Evolutionary conservation across 37 sponge, comb jelly and placozoan species (phyloP), one percentile per base, ranked within the genome.

Genomic region (Halisarca cf. caerulea): DNA sequence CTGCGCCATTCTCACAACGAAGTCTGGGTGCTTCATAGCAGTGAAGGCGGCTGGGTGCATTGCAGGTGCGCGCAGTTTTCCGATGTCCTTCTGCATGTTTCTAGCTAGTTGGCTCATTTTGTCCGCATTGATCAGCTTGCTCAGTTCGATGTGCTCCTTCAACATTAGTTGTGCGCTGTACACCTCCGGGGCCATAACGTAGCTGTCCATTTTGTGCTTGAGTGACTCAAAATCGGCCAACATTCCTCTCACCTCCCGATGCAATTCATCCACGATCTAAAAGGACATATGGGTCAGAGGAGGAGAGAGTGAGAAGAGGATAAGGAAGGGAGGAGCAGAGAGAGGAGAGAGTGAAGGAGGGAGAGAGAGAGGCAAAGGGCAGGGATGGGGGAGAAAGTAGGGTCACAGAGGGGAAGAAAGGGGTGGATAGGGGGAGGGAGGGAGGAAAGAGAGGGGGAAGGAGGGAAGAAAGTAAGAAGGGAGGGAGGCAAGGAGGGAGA

Each of bases 101-200:
- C 33, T 18, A 32, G 58, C 72, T 30, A 87, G 1, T 0, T 35
- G 27, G 24, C n/a, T 32, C 55, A 68, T 27, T 2, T 47, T n/a
- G 25, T 81, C 53, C 14, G 71, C 24, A 44, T 32, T 47, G 58
- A 45, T 54, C 36, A 21, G 14, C 4, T 55, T 0, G 42, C 43
- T 32, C 57, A 83, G 30, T 5, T 61, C 54, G 24, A 83, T 25
- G 36, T 83, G 71, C 21, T 70, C 72, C 57, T 89, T 84, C 32
- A 79, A 74, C 61, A 89, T 68, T 33, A 68, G 85, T 41, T 80
- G 81, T 8, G 70, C 51, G 51, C 85, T 79, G 47, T 89, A 79
- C 38, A 91, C 88, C 32, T 91, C 88, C 21, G 73, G 84, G 23
- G 78, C 60, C 4, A 91, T 79, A 1, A 84, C 81, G 44, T 87